phyloP scores from a whole-genome alignment of 2,888 invertebrate genomes.

The Mycogona germanica region DNA sequence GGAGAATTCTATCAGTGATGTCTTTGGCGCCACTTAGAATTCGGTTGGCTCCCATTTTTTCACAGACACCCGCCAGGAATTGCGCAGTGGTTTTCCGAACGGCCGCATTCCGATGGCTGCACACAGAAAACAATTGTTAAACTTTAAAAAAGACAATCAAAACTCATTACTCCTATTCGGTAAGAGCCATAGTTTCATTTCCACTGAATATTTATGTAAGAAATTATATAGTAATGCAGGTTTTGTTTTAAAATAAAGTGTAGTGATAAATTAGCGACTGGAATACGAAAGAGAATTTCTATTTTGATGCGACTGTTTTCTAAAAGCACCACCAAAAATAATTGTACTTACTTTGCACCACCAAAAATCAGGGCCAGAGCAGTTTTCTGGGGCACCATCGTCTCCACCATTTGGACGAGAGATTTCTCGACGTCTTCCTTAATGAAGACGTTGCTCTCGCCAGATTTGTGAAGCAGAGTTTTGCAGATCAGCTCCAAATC shows the following conservation, averaged over 20 bases:
- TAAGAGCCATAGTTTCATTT: not conserved
- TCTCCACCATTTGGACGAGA: slow-evolving; percentile 65
- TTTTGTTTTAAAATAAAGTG: not conserved
- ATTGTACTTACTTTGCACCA: slow-evolving; percentile 37
- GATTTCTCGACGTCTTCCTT: slow-evolving; percentile 76
- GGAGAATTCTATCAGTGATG: slow-evolving; percentile 61
- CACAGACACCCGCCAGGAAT: slow-evolving; percentile 56
- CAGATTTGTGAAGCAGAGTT: slow-evolving; percentile 71
- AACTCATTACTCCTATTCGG: not conserved
- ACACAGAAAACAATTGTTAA: slow-evolving; percentile 7
- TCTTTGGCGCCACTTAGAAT: slow-evolving; percentile 61
- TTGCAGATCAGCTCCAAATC: slow-evolving; percentile 77
- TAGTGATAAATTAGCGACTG: too few species aligned
- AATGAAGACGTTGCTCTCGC: slow-evolving; percentile 88
- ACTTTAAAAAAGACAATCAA: not conserved
- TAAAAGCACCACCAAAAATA: not conserved
- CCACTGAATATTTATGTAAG: too few species aligned
- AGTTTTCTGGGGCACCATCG: slow-evolving; percentile 46
- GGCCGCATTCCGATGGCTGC: slow-evolving; percentile 67
- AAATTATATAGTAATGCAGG: slow-evolving; percentile 1
- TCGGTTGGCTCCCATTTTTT: slow-evolving; percentile 57
- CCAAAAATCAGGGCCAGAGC: slow-evolving; percentile 33
- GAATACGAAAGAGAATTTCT: too few species aligned
- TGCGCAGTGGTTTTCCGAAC: slow-evolving; percentile 74
- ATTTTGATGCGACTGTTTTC: too few species aligned